Evolutionary conservation across 2,888 invertebrate species (phyloP), one percentile per base, ranked within the genome.

Genomic region (Macrosiphum euphorbiae): DNA sequence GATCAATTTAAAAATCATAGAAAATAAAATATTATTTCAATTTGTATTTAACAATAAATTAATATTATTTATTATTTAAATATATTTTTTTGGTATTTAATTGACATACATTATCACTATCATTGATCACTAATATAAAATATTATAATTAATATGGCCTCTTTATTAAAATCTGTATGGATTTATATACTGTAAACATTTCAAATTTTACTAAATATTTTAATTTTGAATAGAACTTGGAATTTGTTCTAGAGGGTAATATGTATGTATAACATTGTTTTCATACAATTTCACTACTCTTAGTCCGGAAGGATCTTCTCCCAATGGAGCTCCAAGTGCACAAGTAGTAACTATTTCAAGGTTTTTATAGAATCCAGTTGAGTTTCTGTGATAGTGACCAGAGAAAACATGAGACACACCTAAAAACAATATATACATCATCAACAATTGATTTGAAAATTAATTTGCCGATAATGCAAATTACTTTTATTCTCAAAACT

Each of bases 311-410:
- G 95, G 95, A 95, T 96, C 96, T 28, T 95, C 92, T 2, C 96
- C 96, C 10, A 96, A 94, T 95, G 96, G 96, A 41, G 95, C 96
- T 55, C 96, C 96, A 84, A 96, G 95, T 3, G 96, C 96, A 44
- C 96, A 96, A 13, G 96, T 96, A 11, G 96, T 96, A 26, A 96
- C 95, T 91, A 96, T 95, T 95, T 96, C 96, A 94, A 96, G 95
- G 85, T 95, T 95, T 91, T 95, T 95, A 95, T 96, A 96, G 58
- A 95, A 95, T 26, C 96, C 96, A 28, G 96, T 96, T 13, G 95
- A 96, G 95, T 96, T 96, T 52, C 95, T 95, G 95, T 96, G 96
- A 94, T 96, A 96, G 95, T 96, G 96, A 5, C 96, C 96, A 95
- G 96, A 96, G 95, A 96, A 96, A 61, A 96, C 95, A 91, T 95